phyloP scores from a whole-genome alignment of 2,797 vertebrate genomes.

The Prionace glauca region DNA sequence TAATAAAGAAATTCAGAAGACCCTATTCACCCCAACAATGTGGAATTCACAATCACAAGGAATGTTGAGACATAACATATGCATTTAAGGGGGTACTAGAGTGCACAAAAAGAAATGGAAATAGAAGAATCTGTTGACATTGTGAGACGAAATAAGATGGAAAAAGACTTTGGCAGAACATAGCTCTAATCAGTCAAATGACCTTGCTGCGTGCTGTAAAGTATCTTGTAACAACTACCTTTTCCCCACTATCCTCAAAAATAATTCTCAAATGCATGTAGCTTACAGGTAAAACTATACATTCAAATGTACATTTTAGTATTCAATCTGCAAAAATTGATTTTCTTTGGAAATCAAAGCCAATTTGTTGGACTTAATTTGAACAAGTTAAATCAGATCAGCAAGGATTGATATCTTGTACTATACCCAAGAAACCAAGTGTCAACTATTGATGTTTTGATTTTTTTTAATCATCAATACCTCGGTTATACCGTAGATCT shows the following conservation, averaged over 20 bases:
- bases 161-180: not conserved
- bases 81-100: not conserved
- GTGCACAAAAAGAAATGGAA: not conserved
- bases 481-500: not conserved
- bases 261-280: not conserved
- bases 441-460: not conserved
- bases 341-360: not conserved
- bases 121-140: not conserved
- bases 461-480: not conserved
- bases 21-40: not conserved
- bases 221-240: not conserved
- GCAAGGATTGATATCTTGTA: not conserved
- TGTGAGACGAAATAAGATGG: not conserved
- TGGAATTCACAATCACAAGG: not conserved
- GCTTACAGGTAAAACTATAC: not conserved
- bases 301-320: not conserved
- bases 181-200: too few relatives aligned
- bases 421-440: not conserved
- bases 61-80: not conserved
- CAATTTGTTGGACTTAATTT: not conserved
- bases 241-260: not conserved
- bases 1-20: not conserved
- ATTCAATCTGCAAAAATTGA: not conserved
- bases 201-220: not conserved
- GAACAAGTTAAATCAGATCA: not conserved